These are phyloP conservation scores for Amphiprion ocellaris DNA, from an alignment of 2,113 vertebrate species.

Conservation along the genomic window DNA sequence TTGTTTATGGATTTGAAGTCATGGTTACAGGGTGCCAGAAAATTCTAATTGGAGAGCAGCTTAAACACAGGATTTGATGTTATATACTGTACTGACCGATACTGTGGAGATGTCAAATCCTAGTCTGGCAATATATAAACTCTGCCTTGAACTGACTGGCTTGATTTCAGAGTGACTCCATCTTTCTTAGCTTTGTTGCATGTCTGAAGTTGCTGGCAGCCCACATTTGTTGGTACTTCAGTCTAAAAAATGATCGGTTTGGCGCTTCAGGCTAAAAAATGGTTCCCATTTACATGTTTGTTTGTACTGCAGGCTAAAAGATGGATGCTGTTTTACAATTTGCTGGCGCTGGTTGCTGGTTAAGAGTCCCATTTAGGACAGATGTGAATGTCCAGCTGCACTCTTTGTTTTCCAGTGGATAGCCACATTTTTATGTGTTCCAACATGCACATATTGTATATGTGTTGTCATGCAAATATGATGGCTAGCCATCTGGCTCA, in stretches of 20 bases:
- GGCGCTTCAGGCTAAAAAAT: slow-evolving; percentile 35
- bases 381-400: slow-evolving; percentile 48
- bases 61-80: slow-evolving; percentile 21
- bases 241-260: slow-evolving; percentile 48
- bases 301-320: slow-evolving; percentile 60
- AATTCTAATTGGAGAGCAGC: slow-evolving; percentile 39
- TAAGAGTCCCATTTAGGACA: slow-evolving; percentile 45
- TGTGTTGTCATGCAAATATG: not conserved
- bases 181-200: slow-evolving; percentile 33
- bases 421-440: slow-evolving; percentile 15
- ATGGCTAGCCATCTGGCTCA: too few species aligned
- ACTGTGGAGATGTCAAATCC: slow-evolving; percentile 45
- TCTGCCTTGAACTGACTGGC: slow-evolving; percentile 49
- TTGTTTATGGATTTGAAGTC: slow-evolving; percentile 50
- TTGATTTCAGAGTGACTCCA: slow-evolving; percentile 42
- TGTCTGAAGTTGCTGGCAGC: slow-evolving; percentile 46
- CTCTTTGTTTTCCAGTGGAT: slow-evolving; percentile 21
- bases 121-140: slow-evolving; percentile 31
- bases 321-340: slow-evolving; percentile 63
- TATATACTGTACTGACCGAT: slow-evolving; percentile 33
- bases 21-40: slow-evolving; percentile 31
- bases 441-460: not conserved
- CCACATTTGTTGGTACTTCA: slow-evolving; percentile 54
- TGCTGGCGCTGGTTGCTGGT: slow-evolving; percentile 45
- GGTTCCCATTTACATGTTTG: slow-evolving; percentile 64